phyloP scores from a whole-genome alignment of 1,140 invertebrate species.

The Bacillus rossius region DNA sequence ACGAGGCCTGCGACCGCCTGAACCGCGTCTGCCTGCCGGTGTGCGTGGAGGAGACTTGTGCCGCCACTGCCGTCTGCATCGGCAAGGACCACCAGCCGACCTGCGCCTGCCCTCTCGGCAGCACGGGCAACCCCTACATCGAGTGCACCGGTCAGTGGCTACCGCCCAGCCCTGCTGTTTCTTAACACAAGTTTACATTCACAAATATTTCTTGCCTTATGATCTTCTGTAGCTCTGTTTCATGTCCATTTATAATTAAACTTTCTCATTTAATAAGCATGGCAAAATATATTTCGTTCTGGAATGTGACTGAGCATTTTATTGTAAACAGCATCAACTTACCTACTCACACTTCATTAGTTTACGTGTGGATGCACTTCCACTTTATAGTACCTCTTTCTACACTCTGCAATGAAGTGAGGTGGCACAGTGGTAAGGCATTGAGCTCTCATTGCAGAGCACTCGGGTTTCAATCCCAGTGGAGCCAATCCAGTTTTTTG shows the following conservation, averaged over 20 bases:
- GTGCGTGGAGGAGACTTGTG: slow-evolving; percentile 72
- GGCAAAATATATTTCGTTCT: too few species aligned
- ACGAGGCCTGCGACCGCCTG: slow-evolving; percentile 77
- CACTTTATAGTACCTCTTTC: too few species aligned
- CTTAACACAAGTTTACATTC: background rate
- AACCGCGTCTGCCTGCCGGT: slow-evolving; percentile 79
- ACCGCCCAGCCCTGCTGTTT: background rate
- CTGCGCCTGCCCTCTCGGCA: slow-evolving; percentile 69
- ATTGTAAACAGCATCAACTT: background rate
- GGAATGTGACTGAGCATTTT: background rate
- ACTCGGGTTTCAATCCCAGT: too few species aligned
- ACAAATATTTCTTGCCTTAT: background rate
- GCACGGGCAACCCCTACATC: slow-evolving; percentile 70
- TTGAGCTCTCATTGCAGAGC: too few species aligned
- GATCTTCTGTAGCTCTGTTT: background rate
- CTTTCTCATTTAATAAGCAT: background rate
- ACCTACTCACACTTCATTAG: background rate
- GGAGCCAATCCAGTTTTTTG: too few species aligned
- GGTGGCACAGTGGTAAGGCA: too few species aligned
- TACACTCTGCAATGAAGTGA: too few species aligned
- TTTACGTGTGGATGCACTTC: background rate
- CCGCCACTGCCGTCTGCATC: slow-evolving; percentile 63
- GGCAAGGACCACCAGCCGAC: slow-evolving; percentile 69
- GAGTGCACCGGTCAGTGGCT: slow-evolving; percentile 52
- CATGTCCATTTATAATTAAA: slow-evolving; percentile 12